phyloP scores from a whole-genome alignment of 2,888 invertebrate genomes.

The Lepidonotus clava region DNA sequence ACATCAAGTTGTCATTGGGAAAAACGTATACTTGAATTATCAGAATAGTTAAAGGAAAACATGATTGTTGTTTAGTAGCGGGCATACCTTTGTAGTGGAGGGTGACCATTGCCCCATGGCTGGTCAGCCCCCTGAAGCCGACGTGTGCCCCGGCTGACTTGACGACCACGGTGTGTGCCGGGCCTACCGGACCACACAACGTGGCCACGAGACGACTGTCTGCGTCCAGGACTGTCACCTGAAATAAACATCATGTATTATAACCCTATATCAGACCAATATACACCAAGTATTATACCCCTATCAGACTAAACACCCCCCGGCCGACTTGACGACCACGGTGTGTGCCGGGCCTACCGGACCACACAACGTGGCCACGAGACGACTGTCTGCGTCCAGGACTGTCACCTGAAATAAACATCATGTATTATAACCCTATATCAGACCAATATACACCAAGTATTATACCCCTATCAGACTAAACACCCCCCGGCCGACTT shows the following conservation, averaged over 20 bases:
- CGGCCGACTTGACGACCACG: neutral
- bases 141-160: neutral
- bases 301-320: no score
- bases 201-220: neutral
- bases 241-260: no score
- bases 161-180: neutral
- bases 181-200: neutral
- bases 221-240: neutral
- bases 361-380: neutral
- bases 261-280: no score
- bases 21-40: no score
- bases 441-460: no score
- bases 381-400: neutral
- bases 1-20: no score
- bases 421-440: no score
- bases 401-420: slow-evolving; percentile 6
- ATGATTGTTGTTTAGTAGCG: no score
- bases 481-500: neutral
- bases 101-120: neutral
- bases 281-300: no score
- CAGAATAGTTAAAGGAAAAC: no score
- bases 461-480: no score
- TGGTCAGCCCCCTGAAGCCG: neutral
- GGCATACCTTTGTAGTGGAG: neutral
- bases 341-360: neutral